phyloP scores from a whole-genome alignment of 2,888 invertebrate genomes.

The Spatulosminthurus flaviceps region DNA sequence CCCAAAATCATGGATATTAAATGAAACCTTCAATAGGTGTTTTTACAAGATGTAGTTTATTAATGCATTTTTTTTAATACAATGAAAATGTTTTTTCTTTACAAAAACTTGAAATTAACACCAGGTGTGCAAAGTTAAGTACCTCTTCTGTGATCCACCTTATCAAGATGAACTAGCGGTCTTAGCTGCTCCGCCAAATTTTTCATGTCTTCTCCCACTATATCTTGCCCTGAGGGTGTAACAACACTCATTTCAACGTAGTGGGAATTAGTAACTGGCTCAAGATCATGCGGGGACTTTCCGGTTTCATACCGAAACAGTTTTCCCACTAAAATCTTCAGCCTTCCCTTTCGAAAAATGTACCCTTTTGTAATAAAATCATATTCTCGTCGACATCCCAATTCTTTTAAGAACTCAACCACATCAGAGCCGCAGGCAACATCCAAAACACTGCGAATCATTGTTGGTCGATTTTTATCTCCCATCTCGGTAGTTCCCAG shows the following conservation, averaged over 20 bases:
- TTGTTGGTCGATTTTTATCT: slow-evolving; percentile 86
- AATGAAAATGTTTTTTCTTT: background rate
- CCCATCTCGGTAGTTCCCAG: slow-evolving; percentile 67
- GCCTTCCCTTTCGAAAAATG: slow-evolving; percentile 94
- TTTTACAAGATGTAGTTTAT: background rate
- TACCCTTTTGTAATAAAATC: slow-evolving; percentile 93
- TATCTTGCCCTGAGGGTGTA: slow-evolving; percentile 91
- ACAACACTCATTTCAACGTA: slow-evolving; percentile 91
- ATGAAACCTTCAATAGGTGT: background rate
- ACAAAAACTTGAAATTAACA: background rate
- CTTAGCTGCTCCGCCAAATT: slow-evolving; percentile 93
- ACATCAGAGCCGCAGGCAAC: slow-evolving; percentile 90
- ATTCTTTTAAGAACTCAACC: slow-evolving; percentile 88
- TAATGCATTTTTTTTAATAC: no score
- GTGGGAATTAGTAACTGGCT: slow-evolving; percentile 90
- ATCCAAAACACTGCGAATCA: slow-evolving; percentile 91
- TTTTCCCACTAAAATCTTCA: slow-evolving; percentile 96
- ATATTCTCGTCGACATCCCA: slow-evolving; percentile 90
- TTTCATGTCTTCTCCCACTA: slow-evolving; percentile 95
- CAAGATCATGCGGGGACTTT: slow-evolving; percentile 75
- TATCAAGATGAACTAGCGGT: slow-evolving; percentile 90
- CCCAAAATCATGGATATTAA: slow-evolving; percentile 42
- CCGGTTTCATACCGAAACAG: slow-evolving; percentile 82
- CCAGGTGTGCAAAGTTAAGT: background rate
- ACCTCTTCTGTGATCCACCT: slow-evolving; percentile 78